Evolutionary conservation across 1,140 invertebrate genomes (phyloP), one percentile per base, ranked within the genome.

Genomic region (Dendrolimus kikuchii): DNA sequence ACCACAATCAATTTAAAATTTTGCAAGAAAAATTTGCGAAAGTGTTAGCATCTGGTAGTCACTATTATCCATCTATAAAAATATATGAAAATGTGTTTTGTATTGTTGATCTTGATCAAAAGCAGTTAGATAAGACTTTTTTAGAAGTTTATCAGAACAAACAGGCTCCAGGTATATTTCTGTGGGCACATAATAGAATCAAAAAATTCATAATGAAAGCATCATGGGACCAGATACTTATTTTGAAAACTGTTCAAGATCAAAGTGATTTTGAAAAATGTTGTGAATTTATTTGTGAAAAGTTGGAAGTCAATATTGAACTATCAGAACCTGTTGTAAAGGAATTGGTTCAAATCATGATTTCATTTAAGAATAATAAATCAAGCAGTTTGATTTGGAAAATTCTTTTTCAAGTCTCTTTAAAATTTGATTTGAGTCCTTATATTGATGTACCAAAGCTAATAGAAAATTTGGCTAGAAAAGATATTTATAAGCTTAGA

Each of bases 341-440:
- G 49, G 40, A 74, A 50, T 57, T 80, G 6, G 52, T 51, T 53
- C 51, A 69, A 50, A 49, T 56, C 46, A 59, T 86, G 9, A 46
- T 78, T 39, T 37, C 6, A 23, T 66, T 63, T 55, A 46, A 60
- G 43, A 57, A 68, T 9, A 65, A 62, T 59, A 64, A 55, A 42
- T 6, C 49, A 6, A 70, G 68, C 48, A 51, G 54, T 60, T 40
- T 55, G 10, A 52, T 74, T 51, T 84, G 79, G 81, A 67, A 74
- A 59, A 60, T 76, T 23, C 50, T 86, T 10, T 79, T 77, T 57
- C 44, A 66, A 57, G 71, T 83, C 66, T 80, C 74, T 53, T 40
- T 61, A 23, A 62, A 59, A 60, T 57, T 60, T 40, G 44, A 60
- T 10, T 53, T 70, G 39, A 58, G 49, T 55, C 8, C 46, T 40